Evolutionary conservation across 2,888 invertebrate genomes (phyloP), one percentile per base, ranked within the genome.

Genomic region (Coleophora flavipennella): DNA sequence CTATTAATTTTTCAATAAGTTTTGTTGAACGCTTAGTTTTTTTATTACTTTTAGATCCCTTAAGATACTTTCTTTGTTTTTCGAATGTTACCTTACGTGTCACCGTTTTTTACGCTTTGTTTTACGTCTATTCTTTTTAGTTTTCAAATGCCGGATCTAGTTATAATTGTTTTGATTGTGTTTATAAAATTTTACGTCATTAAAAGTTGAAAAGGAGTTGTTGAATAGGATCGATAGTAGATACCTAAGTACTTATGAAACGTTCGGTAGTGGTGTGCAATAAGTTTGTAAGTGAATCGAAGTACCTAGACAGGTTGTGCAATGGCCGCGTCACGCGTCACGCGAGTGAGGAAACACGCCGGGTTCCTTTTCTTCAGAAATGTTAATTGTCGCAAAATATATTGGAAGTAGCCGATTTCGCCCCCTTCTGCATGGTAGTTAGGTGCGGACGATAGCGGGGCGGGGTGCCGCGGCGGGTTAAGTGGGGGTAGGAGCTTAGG

Each of bases 381-480:
- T 79, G 70, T 79, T 81, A 81, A 79, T 76, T 76, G 78, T 79
- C 75, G 72, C 79, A 67, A 77, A 79, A 78, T 78, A 73, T 79
- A 77, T 79, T 67, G 76, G 70, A 61, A 63, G 70, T 69, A 67
- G 70, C 63, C 73, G 65, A 72, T 65, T 71, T 70, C 71, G 70
- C 77, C 79, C 76, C 76, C 70, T n/a, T 75, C 70, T 74, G 77
- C 75, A 79, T 79, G 77, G 78, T 77, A 76, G 79, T 75, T 76
- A 74, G 73, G 76, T 64, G 67, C 63, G 65, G 60, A 55, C 51
- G 53, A 50, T 59, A 44, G 59, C 50, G 55, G 53, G 57, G 48
- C 38, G 33, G 44, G 6, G 48, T 36, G 45, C 46, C 48, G 48
- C 49, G 45, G 48, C 49, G 45, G 6, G 41, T 48, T 40, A 47